Conservation (phyloP, 2,797 vertebrate genomes). For the Gobio occitaniae region DNA sequence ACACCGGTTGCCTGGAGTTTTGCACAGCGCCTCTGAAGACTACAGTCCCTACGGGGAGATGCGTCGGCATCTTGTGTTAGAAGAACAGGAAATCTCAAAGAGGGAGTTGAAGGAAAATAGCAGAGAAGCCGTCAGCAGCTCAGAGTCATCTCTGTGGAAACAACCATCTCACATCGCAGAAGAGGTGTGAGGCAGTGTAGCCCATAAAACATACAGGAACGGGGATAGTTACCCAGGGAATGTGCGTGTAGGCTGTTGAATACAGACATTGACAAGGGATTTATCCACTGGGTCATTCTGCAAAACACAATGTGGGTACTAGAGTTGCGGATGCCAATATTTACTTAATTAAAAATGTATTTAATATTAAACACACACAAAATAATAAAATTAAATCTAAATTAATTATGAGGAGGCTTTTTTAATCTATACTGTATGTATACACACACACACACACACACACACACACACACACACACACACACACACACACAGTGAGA, state of each 20-base stretch:
- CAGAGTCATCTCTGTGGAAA: constrained; percentile 27
- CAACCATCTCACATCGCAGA: constrained; percentile 11
- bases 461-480: too few species aligned
- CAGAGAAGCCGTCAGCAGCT: constrained; percentile 8
- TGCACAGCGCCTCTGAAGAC: constrained; percentile 16
- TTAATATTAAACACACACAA: not conserved
- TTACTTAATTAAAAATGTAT: not conserved
- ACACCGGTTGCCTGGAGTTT: constrained; percentile 17
- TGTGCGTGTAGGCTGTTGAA: not conserved
- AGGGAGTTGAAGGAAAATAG: constrained; percentile 27
- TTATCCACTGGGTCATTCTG: not conserved
- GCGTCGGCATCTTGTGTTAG: not conserved
- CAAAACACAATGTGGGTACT: not conserved
- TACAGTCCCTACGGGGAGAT: not conserved
- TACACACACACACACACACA: not conserved
- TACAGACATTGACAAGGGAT: not conserved
- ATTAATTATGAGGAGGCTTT: not conserved
- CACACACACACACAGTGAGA: not conserved
- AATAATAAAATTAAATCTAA: not conserved
- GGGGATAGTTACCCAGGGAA: constrained; percentile 8
- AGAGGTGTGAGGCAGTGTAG: constrained; percentile 8
- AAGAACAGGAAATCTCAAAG: constrained; percentile 38
- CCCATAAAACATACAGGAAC: not conserved
- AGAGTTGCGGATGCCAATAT: not conserved
- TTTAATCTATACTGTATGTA: not conserved